Conservation (phyloP, 1,140 invertebrate genomes). For the Caenorhabditis remanei region DNA sequence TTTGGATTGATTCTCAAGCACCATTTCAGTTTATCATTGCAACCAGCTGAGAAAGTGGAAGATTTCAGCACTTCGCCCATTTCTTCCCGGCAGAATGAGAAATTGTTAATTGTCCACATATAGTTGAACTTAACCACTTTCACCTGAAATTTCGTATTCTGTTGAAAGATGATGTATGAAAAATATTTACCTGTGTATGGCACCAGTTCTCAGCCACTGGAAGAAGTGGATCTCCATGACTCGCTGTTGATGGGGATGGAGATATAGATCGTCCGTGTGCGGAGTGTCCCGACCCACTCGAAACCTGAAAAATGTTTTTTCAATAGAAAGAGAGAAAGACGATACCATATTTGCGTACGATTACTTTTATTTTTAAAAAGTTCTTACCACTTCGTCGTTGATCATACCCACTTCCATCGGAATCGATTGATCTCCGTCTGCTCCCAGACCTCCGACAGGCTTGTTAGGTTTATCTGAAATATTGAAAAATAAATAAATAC, state of each 20-base stretch:
- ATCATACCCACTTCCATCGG: constrained; percentile 26
- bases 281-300: constrained; percentile 53
- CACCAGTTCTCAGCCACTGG: constrained; percentile 95
- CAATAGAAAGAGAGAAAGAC: no score
- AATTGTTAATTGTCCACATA: constrained; percentile 99
- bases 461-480: constrained; percentile 26
- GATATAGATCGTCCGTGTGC: constrained; percentile 45
- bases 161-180: neutral
- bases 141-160: constrained; percentile 83
- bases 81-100: constrained; percentile 90
- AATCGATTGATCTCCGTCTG: constrained; percentile 8
- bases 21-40: constrained; percentile 99
- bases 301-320: neutral
- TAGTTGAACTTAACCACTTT: constrained; percentile 99
- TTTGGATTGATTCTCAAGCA: constrained; percentile 99
- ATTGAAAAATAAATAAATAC: neutral
- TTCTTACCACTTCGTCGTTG: constrained; percentile 35
- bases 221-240: constrained; percentile 79
- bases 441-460: neutral
- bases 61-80: constrained; percentile 85
- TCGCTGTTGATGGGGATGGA: constrained; percentile 1
- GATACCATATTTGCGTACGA: neutral
- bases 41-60: constrained; percentile 97
- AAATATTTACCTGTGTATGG: constrained; percentile 87
- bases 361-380: neutral